A percentile compares a stretch with the other conserved stretches of the same genome.
Evolutionary conservation across 2,113 vertebrate genomes (phyloP).

Genomic region (Emydocephalus ijimae): DNA sequence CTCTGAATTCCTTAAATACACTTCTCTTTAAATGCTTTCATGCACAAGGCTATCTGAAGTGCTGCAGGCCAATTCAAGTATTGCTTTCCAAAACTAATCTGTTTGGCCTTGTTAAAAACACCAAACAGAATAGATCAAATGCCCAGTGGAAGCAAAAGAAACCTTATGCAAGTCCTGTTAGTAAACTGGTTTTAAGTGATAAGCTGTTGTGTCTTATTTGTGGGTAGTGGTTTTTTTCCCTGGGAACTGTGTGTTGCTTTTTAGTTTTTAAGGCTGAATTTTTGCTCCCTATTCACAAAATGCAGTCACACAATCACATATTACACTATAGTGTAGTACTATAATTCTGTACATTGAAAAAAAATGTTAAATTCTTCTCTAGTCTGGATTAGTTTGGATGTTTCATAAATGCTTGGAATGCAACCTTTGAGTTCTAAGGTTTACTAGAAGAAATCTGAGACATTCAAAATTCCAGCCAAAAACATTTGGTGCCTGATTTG

Average conservation of each 20-base stretch:
- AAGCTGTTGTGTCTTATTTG: conserved; percentile 19
- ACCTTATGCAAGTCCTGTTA: conserved; percentile 28
- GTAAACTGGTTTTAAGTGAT: conserved; percentile 32
- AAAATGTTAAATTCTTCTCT: conserved; percentile 38
- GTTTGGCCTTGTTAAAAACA: conserved; percentile 47
- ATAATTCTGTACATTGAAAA: conserved; percentile 22
- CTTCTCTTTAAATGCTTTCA: conserved; percentile 61
- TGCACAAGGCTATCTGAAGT: conserved; percentile 44
- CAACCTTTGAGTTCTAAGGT: conserved; percentile 43
- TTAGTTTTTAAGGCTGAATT: not conserved
- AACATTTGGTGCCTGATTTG: conserved; percentile 36
- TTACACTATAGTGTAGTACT: conserved; percentile 23
- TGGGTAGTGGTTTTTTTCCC: not conserved
- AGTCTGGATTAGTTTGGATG: conserved; percentile 24
- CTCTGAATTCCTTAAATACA: conserved; percentile 59
- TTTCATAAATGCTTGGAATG: conserved; percentile 36
- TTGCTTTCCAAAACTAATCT: conserved; percentile 62
- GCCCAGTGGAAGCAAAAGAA: conserved; percentile 39
- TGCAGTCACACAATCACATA: not conserved
- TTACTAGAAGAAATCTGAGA: conserved; percentile 53
- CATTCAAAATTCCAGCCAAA: conserved; percentile 54
- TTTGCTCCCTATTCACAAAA: conserved; percentile 18
- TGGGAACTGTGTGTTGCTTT: not conserved
- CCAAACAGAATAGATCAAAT: conserved; percentile 48
- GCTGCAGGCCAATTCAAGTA: conserved; percentile 43